Percentiles rank a stretch among this genome's conserved stretches.
These are phyloP conservation scores for Reinhardtius hippoglossoides DNA, from an alignment of 2,113 vertebrate species.

Conservation along the genomic window DNA sequence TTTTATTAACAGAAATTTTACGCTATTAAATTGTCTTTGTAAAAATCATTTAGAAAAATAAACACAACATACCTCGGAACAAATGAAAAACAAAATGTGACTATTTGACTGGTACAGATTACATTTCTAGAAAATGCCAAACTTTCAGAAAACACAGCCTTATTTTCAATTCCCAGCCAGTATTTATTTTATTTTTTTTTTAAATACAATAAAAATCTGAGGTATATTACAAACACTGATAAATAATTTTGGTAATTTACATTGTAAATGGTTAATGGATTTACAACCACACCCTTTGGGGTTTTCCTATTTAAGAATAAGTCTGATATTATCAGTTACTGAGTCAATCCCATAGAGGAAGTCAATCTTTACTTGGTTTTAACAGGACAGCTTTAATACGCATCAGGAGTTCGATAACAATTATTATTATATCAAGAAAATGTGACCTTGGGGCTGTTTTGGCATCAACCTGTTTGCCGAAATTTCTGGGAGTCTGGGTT, in stretches of 20 bases:
- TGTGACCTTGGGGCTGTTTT: constrained; percentile 8
- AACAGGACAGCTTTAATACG: not conserved
- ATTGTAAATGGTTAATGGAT: not conserved
- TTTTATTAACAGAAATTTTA: constrained; percentile 41
- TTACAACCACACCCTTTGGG: not conserved
- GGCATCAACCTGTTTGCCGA: not conserved
- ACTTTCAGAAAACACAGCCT: not conserved
- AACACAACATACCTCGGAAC: not conserved
- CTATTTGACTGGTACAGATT: not conserved
- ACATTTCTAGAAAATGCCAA: not conserved
- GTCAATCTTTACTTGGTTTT: not conserved
- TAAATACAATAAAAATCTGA: not conserved
- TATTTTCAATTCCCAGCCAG: not conserved
- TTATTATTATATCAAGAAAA: not conserved
- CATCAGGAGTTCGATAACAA: not conserved
- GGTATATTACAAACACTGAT: not conserved
- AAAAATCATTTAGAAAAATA: constrained; percentile 22
- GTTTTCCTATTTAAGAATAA: not conserved
- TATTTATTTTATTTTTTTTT: not conserved
- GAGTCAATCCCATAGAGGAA: not conserved
- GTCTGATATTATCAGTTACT: constrained; percentile 1
- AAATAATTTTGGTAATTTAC: not conserved
- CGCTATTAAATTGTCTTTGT: not conserved
- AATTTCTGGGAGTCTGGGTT: not conserved
- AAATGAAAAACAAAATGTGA: not conserved